Conservation (phyloP, 2,888 invertebrate genomes). For the Spodoptera exigua region DNA sequence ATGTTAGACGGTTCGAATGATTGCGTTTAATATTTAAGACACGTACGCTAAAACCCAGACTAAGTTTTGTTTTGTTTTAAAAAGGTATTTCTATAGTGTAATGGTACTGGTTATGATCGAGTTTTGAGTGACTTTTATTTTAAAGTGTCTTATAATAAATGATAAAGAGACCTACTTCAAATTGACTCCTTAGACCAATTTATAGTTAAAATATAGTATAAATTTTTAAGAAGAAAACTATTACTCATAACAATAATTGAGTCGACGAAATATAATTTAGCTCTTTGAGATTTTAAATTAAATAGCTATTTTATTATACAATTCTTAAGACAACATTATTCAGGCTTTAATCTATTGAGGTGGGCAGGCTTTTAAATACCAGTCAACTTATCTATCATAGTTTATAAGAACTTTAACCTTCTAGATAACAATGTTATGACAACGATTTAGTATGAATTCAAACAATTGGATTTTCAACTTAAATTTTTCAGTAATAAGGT, state of each 20-base stretch:
- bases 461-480: constrained; percentile 1
- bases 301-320: constrained; percentile 2
- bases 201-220: too few species aligned
- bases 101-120: too few species aligned
- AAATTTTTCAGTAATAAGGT: constrained; percentile 1
- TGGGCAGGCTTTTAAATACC: neutral
- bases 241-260: neutral
- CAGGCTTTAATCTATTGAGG: neutral
- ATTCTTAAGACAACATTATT: constrained; percentile 1
- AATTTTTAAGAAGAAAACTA: neutral
- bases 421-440: constrained; percentile 14
- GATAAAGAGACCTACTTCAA: too few species aligned
- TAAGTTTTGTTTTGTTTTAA: too few species aligned
- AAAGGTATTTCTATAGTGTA: too few species aligned
- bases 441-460: constrained; percentile 16
- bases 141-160: too few species aligned
- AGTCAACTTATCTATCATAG: constrained; percentile 13
- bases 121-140: too few species aligned
- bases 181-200: too few species aligned
- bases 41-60: too few species aligned
- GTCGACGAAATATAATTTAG: neutral
- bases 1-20: too few species aligned
- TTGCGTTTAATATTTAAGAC: too few species aligned
- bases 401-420: constrained; percentile 4
- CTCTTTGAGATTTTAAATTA: constrained; percentile 16